A percentile compares a stretch with the other conserved stretches of the same genome.
Evolutionary conservation across 1,140 invertebrate species (phyloP).

Genomic region (Tribolium madens): DNA sequence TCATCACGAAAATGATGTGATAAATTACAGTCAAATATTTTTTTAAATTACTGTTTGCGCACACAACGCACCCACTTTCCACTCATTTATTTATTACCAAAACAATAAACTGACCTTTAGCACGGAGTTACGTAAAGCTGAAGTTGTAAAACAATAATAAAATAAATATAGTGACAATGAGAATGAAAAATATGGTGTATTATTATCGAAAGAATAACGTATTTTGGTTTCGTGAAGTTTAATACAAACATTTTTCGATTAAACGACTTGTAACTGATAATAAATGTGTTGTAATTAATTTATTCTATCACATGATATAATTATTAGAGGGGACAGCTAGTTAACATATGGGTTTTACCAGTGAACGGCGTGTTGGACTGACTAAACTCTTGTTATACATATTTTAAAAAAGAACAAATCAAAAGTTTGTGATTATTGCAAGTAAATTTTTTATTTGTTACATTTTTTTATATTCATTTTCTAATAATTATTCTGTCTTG

Average conservation of each 20-base stretch:
- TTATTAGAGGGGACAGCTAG: background rate
- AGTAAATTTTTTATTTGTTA: background rate
- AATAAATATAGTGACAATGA: background rate
- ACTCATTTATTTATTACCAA: constrained; percentile 9
- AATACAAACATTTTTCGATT: background rate
- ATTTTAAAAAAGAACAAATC: background rate
- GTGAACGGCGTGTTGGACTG: background rate
- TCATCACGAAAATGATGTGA: background rate
- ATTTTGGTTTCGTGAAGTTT: background rate
- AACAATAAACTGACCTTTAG: constrained; percentile 38
- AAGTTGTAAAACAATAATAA: constrained; percentile 28
- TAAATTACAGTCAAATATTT: constrained; percentile 2
- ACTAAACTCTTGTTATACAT: background rate
- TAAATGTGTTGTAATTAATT: background rate
- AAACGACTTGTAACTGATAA: background rate
- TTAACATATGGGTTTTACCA: constrained; percentile 30
- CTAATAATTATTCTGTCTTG: no score
- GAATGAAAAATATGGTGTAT: background rate
- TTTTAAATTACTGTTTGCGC: constrained; percentile 1
- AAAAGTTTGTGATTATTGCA: background rate
- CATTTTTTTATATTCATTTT: no score
- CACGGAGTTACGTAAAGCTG: background rate
- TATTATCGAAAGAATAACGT: background rate
- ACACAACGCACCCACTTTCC: constrained; percentile 6
- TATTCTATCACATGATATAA: constrained; percentile 15